Evolutionary conservation across 2,113 vertebrate genomes (phyloP), one percentile per base, ranked within the genome.

Genomic region (Thinocorus orbignyianus): DNA sequence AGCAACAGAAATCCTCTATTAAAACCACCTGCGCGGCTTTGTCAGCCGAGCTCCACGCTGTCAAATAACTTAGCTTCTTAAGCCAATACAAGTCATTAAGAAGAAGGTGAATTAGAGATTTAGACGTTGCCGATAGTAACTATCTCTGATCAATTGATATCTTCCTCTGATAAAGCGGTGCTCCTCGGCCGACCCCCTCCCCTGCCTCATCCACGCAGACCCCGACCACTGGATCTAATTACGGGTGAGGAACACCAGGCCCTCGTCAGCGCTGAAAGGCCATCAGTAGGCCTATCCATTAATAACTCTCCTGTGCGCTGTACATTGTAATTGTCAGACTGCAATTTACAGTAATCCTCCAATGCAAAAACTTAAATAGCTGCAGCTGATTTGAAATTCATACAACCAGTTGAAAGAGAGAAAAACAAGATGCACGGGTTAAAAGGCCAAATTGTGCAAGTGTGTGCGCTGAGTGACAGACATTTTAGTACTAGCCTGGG

Each of bases 271-370:
- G 98, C 98, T 98, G 98, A 99, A 98, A 98, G 98, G 98, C 98
- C 98, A 98, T 99, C 98, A 98, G 98, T 98, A 98, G 98, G 97
- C 98, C 96, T 97, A 96, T 96, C 98, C 98, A 99, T 98, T 98
- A 99, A 99, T 99, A 99, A 98, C 98, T 98, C 97, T 97, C 97
- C 72, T 94, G 98, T 98, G 98, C 98, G 97, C 98, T 98, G 98
- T 94, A 98, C 98, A 99, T 98, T 99, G 98, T 99, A 98, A 98
- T 98, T 98, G 98, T 98, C 98, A 98, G 98, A 97, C 98, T 97
- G 98, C 98, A 98, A 98, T 98, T 98, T 98, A 98, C 98, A 98
- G 98, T 99, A 98, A 99, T 98, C 98, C 98, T 98, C 97, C 96
- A n/a, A 98, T 97, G 97, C 98, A 96, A 97, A 96, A 96, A 95